Base-by-base conservation (phyloP, 1,140 invertebrate genomes). In the Neuroterus valhalla region DNA sequence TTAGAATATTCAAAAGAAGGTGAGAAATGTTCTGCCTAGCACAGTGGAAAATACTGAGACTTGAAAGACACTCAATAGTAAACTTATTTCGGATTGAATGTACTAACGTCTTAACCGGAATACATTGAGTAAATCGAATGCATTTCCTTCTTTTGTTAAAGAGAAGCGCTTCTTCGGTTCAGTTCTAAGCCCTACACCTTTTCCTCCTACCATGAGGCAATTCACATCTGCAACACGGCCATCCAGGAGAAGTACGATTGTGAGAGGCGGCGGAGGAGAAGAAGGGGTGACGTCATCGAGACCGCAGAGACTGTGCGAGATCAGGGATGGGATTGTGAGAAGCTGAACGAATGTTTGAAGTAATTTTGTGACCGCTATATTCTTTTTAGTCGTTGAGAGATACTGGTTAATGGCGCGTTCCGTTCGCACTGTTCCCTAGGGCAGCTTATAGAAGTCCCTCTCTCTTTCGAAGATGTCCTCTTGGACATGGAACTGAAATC, bases 221-320 rank as follows among this genome's bases (percentile, higher is more conserved):
- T 98, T 79, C 97, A 98, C 88, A 90, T 98, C 70, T 97, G 96
- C 68, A 98, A 98, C 87, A 97, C 98, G 84, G 95, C 96, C 8
- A 93, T 98, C 48, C 97, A 98, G 89, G 94, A 93, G 81, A 94
- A 94, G 82, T 98, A 97, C 84, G 93, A 91, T 82, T 96, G 95
- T 84, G 83, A 86, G 66, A 79, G 78, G 42, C 66, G 80, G 31
- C 72, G 81, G 38, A 76, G 80, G 26, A 78, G 74, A 50, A 82
- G 76, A 71, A 77, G 78, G 21, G 69, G 70, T 86, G 23, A 70
- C 23, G 43, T 50, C 46, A 23, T 31, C 45, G 44, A 48, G 17
- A 46, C 23, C n/a, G 45, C n/a, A 11, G 43, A 50, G 15, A 48
- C 43, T 84, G 94, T 96, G 11, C 88, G 91, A 67, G 93, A 94